Conservation (phyloP, 2,113 vertebrate genomes). For the Halichoeres trimaculatus region DNA sequence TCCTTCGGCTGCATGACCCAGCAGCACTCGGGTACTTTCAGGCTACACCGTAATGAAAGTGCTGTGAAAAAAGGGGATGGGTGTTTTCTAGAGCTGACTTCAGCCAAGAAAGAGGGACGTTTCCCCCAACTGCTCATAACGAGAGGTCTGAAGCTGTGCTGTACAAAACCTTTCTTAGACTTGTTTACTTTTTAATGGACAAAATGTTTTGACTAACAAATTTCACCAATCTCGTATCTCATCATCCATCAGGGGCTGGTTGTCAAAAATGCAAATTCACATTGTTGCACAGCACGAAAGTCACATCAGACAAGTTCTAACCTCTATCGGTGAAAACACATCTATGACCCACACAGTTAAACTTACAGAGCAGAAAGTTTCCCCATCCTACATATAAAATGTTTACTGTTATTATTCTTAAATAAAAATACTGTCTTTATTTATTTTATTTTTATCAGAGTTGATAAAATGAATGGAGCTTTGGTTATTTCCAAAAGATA, state of each 20-base stretch:
- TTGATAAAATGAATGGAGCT: no score
- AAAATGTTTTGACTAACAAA: not conserved
- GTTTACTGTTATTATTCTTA: no score
- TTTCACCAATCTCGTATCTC: not conserved
- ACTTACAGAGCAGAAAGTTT: no score
- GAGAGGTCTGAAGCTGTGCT: not conserved
- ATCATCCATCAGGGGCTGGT: not conserved
- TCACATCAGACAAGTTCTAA: not conserved
- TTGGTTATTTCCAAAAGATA: no score
- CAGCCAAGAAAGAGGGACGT: not conserved
- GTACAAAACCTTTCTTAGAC: not conserved
- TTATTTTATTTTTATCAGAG: no score
- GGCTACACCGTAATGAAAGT: conserved; percentile 52
- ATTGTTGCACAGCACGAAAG: no score
- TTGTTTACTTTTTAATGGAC: not conserved
- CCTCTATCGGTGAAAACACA: not conserved
- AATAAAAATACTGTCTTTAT: no score
- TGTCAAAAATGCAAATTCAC: no score
- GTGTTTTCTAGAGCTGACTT: conserved; percentile 5
- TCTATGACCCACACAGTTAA: no score
- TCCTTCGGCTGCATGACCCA: conserved; percentile 39
- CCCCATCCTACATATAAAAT: no score
- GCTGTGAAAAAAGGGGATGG: conserved; percentile 23
- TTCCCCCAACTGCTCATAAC: not conserved
- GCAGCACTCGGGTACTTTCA: conserved; percentile 1